Evolutionary conservation across 2,888 invertebrate species (phyloP), one percentile per base, ranked within the genome.

Genomic region (Ctena decussata): DNA sequence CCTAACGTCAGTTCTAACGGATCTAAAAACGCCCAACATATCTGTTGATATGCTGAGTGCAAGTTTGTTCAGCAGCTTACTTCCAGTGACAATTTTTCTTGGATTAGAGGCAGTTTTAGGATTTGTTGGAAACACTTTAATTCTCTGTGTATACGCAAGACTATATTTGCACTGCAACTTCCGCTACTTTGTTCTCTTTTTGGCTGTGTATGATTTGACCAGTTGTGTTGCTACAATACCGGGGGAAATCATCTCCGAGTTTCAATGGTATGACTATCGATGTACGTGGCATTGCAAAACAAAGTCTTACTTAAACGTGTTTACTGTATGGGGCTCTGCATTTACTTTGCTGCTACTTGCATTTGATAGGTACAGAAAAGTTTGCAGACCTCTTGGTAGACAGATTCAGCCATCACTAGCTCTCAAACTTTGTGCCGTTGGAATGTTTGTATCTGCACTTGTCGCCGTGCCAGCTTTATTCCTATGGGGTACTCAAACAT

Each of bases 81-180:
- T 87, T 18, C 87, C 87, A 11, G 85, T 87, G 24, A 87, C 87
- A n/a, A 80, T 87, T 30, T 76, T 85, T 21, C 80, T 87, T 39
- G 85, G 78, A 27, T 18, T 87, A 2, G 87, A 87, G 46, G 72
- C 76, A 21, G 35, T 80, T 30, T 21, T 85, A 1, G 87, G 87
- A 12, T 49, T 83, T 0, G 32, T 87, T 41, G 87, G 87, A 69
- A 87, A 87, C 39, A 72, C 60, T 73, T 53, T 87, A 6, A 87
- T 85, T 32, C 37, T 87, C 18, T 41, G 80, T 1, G 77, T 85
- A 21, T 87, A 83, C 30, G 65, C 78, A 2, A 71, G 60, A 41
- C 46, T 35, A 15, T 76, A 75, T 24, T 80, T 71, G 27, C 65
- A 65, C 6, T 78, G 85, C 32, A 87, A 87, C 41, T 87, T 85